Evolutionary conservation across 1,140 invertebrate genomes (phyloP).

Genomic region (Thaumatotibia leucotreta): DNA sequence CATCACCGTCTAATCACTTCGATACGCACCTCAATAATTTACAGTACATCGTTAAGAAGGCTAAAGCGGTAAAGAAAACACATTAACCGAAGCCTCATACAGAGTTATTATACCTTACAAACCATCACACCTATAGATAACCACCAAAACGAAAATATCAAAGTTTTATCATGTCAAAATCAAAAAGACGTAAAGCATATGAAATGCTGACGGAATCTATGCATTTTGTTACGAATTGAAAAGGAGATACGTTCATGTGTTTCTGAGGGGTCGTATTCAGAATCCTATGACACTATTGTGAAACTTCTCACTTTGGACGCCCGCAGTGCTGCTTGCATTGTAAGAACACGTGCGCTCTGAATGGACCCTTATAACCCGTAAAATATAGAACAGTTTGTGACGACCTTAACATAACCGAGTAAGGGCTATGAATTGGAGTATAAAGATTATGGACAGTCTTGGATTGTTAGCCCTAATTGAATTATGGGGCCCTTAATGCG

Average conservation of each 20-base stretch:
- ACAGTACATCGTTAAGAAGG: not conserved
- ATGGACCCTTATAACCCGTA: slow-evolving; percentile 45
- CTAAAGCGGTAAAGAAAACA: slow-evolving; percentile 14
- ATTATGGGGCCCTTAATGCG: slow-evolving; percentile 43
- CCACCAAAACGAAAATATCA: not conserved
- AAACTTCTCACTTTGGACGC: slow-evolving; percentile 52
- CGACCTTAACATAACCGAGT: slow-evolving; percentile 38
- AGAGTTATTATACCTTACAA: slow-evolving; percentile 51
- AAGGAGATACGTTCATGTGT: not conserved
- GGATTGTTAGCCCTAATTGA: slow-evolving; percentile 47
- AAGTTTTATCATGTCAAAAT: slow-evolving; percentile 21
- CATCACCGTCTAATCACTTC: slow-evolving; percentile 6
- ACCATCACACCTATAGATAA: slow-evolving; percentile 43
- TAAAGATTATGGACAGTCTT: not conserved
- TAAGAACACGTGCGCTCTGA: slow-evolving; percentile 59
- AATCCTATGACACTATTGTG: slow-evolving; percentile 52
- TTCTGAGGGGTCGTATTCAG: not conserved
- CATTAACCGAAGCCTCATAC: slow-evolving; percentile 35
- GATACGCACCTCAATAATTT: slow-evolving; percentile 7
- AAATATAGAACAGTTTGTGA: not conserved
- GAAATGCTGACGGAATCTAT: not conserved
- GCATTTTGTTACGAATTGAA: not conserved
- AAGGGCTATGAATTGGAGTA: not conserved
- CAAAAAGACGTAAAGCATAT: not conserved
- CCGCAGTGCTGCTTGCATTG: slow-evolving; percentile 53